Percentiles rank a stretch among this genome's conserved stretches.
Evolutionary conservation across 2,888 invertebrate species (phyloP).

Genomic region (Cephus sareptanus): DNA sequence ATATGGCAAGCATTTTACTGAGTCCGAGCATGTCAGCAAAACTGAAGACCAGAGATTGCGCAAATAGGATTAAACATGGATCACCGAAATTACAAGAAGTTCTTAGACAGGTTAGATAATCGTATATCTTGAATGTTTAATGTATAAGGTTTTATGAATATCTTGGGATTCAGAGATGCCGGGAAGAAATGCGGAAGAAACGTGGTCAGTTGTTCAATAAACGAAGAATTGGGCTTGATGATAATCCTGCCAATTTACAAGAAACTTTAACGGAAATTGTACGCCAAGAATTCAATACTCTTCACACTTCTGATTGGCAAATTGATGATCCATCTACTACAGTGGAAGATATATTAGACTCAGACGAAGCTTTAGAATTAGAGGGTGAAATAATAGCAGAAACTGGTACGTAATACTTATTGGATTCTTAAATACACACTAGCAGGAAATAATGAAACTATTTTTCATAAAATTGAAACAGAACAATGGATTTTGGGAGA

Average conservation of each 20-base stretch:
- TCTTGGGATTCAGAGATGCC: conserved; percentile 45
- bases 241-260: conserved; percentile 35
- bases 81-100: conserved; percentile 62
- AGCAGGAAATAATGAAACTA: conserved; percentile 11
- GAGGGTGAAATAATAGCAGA: conserved; percentile 49
- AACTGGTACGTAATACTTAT: conserved; percentile 42
- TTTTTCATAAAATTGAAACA: conserved; percentile 23
- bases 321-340: conserved; percentile 9
- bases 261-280: conserved; percentile 50
- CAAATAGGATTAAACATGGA: conserved; percentile 51
- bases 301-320: conserved; percentile 35
- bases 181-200: conserved; percentile 53
- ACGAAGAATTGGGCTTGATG: conserved; percentile 41
- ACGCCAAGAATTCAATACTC: conserved; percentile 48
- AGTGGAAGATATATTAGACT: conserved; percentile 28
- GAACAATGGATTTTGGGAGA: conserved; percentile 60
- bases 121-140: not conserved
- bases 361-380: conserved; percentile 47
- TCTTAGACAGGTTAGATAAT: conserved; percentile 59
- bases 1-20: conserved; percentile 37
- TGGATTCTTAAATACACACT: not conserved
- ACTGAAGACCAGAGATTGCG: conserved; percentile 45
- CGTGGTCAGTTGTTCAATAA: conserved; percentile 50
- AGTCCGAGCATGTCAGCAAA: conserved; percentile 42
- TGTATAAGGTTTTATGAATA: not conserved